Percentiles rank a stretch among this genome's conserved stretches.
Conservation (phyloP, 2,113 vertebrate species). For the Anguilla rostrata region DNA sequence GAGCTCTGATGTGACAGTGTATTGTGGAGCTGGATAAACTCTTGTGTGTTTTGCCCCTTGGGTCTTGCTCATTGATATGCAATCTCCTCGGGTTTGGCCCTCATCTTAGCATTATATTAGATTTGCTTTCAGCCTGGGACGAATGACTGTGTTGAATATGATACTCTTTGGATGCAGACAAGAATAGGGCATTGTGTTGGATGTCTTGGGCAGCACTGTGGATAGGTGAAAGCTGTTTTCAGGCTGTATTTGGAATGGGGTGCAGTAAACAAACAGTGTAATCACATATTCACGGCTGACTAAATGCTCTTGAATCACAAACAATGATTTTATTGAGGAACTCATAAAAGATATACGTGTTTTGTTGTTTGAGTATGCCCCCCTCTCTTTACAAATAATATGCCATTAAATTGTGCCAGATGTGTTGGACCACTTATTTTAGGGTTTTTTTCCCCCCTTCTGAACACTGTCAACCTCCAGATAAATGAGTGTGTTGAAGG, state of each 20-base stretch:
- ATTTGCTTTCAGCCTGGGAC: constrained; percentile 32
- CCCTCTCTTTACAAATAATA: background rate
- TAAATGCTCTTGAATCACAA: constrained; percentile 46
- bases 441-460: background rate
- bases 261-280: constrained; percentile 45
- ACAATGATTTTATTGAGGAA: constrained; percentile 53
- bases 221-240: constrained; percentile 47
- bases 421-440: background rate
- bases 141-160: constrained; percentile 40
- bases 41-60: background rate
- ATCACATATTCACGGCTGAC: constrained; percentile 44
- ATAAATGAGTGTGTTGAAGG: background rate
- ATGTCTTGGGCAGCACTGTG: constrained; percentile 35
- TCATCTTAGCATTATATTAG: constrained; percentile 28
- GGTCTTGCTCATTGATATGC: background rate
- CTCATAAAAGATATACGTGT: background rate
- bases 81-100: constrained; percentile 15
- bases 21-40: background rate
- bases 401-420: background rate
- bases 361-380: background rate
- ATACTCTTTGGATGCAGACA: constrained; percentile 42
- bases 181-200: constrained; percentile 28
- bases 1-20: background rate
- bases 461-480: background rate
- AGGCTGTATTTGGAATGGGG: constrained; percentile 20